A percentile compares a stretch with the other conserved stretches of the same genome.
Evolutionary conservation across 2,888 invertebrate genomes (phyloP).

Genomic region (Drosophila falleni): DNA sequence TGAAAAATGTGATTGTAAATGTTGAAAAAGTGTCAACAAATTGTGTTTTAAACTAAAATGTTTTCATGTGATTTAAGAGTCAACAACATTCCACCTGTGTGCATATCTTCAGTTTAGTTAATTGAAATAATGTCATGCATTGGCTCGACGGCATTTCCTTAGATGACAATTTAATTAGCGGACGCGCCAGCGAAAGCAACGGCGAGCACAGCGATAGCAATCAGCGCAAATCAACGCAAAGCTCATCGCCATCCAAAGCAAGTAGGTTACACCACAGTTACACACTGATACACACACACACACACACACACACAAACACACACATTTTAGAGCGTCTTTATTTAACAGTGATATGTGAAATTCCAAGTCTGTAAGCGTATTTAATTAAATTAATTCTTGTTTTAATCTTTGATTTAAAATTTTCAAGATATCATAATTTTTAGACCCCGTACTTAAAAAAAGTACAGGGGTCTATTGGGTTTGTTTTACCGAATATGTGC

Average conservation of each 20-base stretch:
- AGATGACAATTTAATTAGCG: constrained; percentile 84
- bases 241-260: constrained; percentile 78
- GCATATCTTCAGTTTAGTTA: constrained; percentile 33
- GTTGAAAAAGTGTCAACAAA: constrained; percentile 25
- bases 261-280: constrained; percentile 77
- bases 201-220: constrained; percentile 81
- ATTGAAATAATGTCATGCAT: constrained; percentile 83
- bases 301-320: constrained; percentile 19
- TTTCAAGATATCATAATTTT: too few species aligned
- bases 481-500: too few species aligned
- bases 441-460: too few species aligned
- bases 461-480: too few species aligned
- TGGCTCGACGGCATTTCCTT: constrained; percentile 84
- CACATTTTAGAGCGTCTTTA: constrained; percentile 63
- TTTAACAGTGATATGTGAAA: constrained; percentile 49
- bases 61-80: constrained; percentile 33
- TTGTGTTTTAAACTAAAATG: constrained; percentile 26
- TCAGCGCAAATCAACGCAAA: constrained; percentile 78
- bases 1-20: constrained; percentile 30
- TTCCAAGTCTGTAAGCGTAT: constrained; percentile 48
- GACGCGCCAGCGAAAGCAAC: constrained; percentile 81
- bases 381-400: background rate
- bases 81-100: background rate
- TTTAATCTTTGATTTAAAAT: too few species aligned
- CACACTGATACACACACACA: constrained; percentile 17